phyloP scores from a whole-genome alignment of 2,888 invertebrate genomes.

The Eupithecia exiguata region DNA sequence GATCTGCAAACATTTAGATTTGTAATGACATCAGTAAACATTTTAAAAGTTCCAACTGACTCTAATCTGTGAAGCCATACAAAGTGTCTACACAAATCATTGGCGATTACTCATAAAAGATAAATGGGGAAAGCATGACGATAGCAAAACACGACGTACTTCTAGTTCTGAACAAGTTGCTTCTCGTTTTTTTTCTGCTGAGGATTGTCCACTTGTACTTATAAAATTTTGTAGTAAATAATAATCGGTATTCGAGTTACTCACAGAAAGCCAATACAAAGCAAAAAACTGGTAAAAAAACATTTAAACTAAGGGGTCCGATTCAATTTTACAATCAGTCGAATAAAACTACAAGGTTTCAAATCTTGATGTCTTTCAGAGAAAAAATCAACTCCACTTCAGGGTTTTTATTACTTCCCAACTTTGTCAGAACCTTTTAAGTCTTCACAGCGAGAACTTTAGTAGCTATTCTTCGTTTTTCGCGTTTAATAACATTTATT shows the following conservation, averaged over 20 bases:
- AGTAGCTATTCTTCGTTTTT: constrained; percentile 16
- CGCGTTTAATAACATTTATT: constrained; percentile 26
- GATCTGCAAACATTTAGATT: constrained; percentile 44
- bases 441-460: constrained; percentile 26
- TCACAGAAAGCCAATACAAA: background rate
- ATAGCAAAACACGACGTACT: background rate
- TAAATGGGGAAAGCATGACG: constrained; percentile 4
- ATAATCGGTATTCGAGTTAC: too few relatives aligned
- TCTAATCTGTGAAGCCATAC: background rate
- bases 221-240: too few relatives aligned
- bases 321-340: constrained; percentile 29
- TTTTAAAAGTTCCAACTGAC: background rate
- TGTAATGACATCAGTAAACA: background rate
- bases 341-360: constrained; percentile 28
- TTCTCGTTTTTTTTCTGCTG: background rate
- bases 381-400: constrained; percentile 37
- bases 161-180: constrained; percentile 3
- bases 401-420: constrained; percentile 38
- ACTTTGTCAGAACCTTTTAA: constrained; percentile 38
- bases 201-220: background rate
- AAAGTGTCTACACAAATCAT: background rate
- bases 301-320: constrained; percentile 6
- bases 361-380: constrained; percentile 32
- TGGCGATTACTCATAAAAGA: constrained; percentile 1
- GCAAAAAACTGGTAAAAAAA: background rate